A percentile compares a stretch with the other conserved stretches of the same genome.
These are phyloP conservation scores for Hyperoplus immaculatus DNA, from an alignment of 2,797 vertebrate species.

Conservation along the genomic window DNA sequence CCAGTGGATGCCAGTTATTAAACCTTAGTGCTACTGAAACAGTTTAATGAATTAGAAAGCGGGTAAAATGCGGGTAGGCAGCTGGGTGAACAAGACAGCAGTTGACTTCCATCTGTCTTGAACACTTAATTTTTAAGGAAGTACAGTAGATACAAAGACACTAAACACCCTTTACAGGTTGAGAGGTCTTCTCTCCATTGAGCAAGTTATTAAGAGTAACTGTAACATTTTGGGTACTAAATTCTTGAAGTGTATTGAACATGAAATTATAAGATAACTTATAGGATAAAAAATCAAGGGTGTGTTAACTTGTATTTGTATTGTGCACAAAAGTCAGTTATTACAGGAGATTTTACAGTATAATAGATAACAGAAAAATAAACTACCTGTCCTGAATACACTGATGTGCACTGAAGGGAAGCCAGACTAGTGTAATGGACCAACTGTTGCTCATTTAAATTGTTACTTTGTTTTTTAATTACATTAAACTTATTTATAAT, in stretches of 20 bases:
- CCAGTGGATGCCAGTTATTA: background rate
- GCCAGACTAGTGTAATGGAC: slow-evolving; percentile 28
- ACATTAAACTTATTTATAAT: slow-evolving; percentile 14
- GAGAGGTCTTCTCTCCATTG: background rate
- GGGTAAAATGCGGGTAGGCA: background rate
- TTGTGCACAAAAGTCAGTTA: background rate
- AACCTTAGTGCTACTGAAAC: background rate
- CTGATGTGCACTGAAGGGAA: slow-evolving; percentile 9
- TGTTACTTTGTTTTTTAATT: slow-evolving; percentile 14
- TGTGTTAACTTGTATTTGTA: slow-evolving; percentile 4
- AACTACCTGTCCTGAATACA: background rate
- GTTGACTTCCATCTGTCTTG: slow-evolving; percentile 8
- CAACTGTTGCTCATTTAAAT: slow-evolving; percentile 19
- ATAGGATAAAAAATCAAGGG: background rate
- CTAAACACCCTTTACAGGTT: background rate
- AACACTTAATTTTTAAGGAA: background rate
- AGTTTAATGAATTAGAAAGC: background rate
- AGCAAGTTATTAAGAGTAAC: background rate
- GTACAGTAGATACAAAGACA: slow-evolving; percentile 16
- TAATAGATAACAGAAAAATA: background rate
- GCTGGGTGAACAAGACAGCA: background rate
- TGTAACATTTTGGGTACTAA: background rate
- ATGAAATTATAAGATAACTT: background rate
- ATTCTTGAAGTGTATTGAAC: background rate
- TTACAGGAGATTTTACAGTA: background rate